These are phyloP conservation scores for Cheilosia grossa DNA, from an alignment of 2,888 invertebrate genomes.

Conservation along the genomic window DNA sequence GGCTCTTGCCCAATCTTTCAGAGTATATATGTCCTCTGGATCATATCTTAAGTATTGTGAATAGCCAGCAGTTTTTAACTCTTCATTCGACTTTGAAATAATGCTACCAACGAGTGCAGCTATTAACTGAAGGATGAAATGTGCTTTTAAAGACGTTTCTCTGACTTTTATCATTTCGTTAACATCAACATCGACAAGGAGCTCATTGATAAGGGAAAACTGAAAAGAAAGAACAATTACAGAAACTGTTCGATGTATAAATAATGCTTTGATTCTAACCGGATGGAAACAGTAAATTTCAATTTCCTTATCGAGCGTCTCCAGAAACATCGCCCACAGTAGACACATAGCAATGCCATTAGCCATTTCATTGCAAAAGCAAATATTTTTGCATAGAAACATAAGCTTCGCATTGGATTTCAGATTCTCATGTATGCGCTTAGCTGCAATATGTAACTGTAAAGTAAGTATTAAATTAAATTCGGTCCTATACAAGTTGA, in stretches of 20 bases:
- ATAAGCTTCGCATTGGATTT: constrained; percentile 75
- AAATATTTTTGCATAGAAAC: constrained; percentile 76
- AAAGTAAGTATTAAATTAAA: not conserved
- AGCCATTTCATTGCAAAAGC: constrained; percentile 76
- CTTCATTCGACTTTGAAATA: constrained; percentile 76
- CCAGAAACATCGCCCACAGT: constrained; percentile 76
- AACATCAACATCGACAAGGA: constrained; percentile 74
- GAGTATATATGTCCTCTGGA: constrained; percentile 8
- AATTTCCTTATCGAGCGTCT: constrained; percentile 75
- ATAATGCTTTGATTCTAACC: constrained; percentile 41
- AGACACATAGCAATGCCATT: constrained; percentile 76
- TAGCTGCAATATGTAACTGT: constrained; percentile 77
- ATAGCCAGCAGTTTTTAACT: constrained; percentile 77
- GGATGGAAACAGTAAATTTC: constrained; percentile 77
- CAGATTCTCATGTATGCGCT: constrained; percentile 75
- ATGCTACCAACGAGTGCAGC: constrained; percentile 76
- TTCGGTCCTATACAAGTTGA: not conserved
- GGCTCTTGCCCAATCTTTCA: constrained; percentile 43
- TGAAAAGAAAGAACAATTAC: constrained; percentile 13
- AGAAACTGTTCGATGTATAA: too few species aligned
- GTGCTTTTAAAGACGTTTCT: constrained; percentile 75
- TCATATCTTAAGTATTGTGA: constrained; percentile 76
- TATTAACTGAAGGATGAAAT: constrained; percentile 76
- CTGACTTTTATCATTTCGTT: constrained; percentile 75
- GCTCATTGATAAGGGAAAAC: constrained; percentile 75